Evolutionary conservation across 1,140 invertebrate genomes (phyloP), one percentile per base, ranked within the genome.

Genomic region (Pemphigus obesinymphae): DNA sequence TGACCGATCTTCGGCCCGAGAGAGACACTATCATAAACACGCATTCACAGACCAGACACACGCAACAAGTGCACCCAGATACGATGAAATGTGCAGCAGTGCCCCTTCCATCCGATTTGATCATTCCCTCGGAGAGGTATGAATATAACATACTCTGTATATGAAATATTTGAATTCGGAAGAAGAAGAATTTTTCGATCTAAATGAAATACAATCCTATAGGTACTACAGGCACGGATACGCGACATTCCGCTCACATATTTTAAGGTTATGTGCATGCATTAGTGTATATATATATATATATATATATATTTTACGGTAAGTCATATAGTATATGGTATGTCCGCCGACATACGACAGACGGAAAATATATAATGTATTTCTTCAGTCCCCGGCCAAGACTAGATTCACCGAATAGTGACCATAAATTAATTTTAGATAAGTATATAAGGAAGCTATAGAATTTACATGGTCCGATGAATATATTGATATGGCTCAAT

Each of bases 201-300:
- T 26, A 70, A 70, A 70, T 29, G 68, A 70, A 70, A 70, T 45
- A 70, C 29, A 70, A 70, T 70, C 68, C 68, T 37, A 43, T 23
- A 11, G 43, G 43, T 11, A 6, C 4, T 45, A 13, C 13, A 11
- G 8, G 17, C 37, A 45, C 68, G 68, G 15, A 70, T 23, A 66
- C 66, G 66, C 66, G 66, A 29, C 66, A 68, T 68, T 68, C 66
- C 66, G 66, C 68, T 37, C 68, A 40, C 68, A 23, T n/a, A n/a
- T n/a, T 45, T 29, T 43, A 43, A 70, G 68, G 68, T 70, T 70
- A 70, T 34, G n/a, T n/a, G n/a, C n/a, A n/a, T n/a, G n/a, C n/a
- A n/a, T n/a, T n/a, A n/a, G n/a, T n/a, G n/a, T n/a, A n/a, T n/a
- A n/a, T n/a, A n/a, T n/a, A n/a, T n/a, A n/a, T n/a, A n/a, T n/a